Conservation (phyloP, 2,113 vertebrate species). For the Emydocephalus ijimae region DNA sequence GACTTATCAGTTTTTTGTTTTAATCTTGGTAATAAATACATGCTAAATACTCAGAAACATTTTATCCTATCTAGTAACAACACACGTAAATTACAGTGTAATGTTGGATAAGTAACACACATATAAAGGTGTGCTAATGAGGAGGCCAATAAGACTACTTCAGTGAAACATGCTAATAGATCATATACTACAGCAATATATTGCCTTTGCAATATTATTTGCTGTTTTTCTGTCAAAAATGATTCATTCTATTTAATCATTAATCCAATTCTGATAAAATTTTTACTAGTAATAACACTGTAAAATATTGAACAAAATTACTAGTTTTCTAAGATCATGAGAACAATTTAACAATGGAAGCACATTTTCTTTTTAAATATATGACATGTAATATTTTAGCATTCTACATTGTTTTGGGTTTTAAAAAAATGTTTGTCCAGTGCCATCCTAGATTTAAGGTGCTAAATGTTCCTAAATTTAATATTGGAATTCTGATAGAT, state of each 20-base stretch:
- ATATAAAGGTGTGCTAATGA: constrained; percentile 60
- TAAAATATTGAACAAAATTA: constrained; percentile 71
- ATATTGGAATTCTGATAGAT: constrained; percentile 74
- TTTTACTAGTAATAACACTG: constrained; percentile 61
- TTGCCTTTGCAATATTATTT: constrained; percentile 68
- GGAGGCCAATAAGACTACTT: constrained; percentile 46
- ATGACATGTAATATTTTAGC: constrained; percentile 68
- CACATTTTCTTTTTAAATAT: constrained; percentile 64
- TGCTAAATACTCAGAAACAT: constrained; percentile 36
- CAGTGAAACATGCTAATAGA: constrained; percentile 66
- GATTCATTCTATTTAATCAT: constrained; percentile 72
- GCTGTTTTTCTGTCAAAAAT: constrained; percentile 67
- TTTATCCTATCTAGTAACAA: constrained; percentile 38
- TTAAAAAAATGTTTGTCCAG: constrained; percentile 57
- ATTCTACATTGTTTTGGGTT: constrained; percentile 57
- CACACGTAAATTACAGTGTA: constrained; percentile 50
- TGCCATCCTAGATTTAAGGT: constrained; percentile 60
- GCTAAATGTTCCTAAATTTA: constrained; percentile 69
- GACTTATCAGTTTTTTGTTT: constrained; percentile 11
- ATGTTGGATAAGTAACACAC: constrained; percentile 51
- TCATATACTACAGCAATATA: constrained; percentile 63
- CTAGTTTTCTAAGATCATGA: constrained; percentile 67
- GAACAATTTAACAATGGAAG: constrained; percentile 70
- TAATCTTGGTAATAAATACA: constrained; percentile 20
- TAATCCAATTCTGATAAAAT: constrained; percentile 69